phyloP scores from a whole-genome alignment of 2,113 vertebrate genomes.

The Caloenas nicobarica region DNA sequence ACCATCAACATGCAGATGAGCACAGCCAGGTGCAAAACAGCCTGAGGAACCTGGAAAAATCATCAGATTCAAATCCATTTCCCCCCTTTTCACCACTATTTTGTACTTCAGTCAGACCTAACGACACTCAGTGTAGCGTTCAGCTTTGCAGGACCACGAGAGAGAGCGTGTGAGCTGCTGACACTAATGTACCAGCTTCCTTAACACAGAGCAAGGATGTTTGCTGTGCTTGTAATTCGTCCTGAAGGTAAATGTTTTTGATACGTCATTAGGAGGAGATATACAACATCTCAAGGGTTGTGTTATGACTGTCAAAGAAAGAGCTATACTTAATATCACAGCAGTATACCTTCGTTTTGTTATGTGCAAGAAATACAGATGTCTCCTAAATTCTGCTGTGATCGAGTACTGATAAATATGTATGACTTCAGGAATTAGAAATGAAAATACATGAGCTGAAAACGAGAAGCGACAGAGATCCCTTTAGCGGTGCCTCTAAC shows the following conservation, averaged over 20 bases:
- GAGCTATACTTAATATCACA: conserved; percentile 1
- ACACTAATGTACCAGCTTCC: not conserved
- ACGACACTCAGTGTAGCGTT: rapidly evolving
- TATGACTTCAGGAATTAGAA: not conserved
- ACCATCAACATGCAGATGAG: not conserved
- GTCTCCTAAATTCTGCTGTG: not conserved
- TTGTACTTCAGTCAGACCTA: not conserved
- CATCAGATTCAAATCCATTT: not conserved
- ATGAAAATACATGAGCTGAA: not conserved
- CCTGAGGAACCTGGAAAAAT: not conserved
- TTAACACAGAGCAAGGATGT: not conserved
- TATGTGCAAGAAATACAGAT: conserved; percentile 17
- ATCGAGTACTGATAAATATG: conserved; percentile 29
- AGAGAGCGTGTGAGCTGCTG: conserved; percentile 14
- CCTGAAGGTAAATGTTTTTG: conserved; percentile 60
- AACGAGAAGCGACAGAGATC: not conserved
- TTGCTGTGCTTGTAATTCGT: conserved; percentile 35
- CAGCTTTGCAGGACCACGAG: not conserved
- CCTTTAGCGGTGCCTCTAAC: not conserved
- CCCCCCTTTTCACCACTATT: too few relatives aligned
- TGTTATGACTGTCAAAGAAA: conserved; percentile 56
- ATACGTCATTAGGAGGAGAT: conserved; percentile 56
- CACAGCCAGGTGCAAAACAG: not conserved
- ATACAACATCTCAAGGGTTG: conserved; percentile 16
- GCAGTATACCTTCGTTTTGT: conserved; percentile 1